These are phyloP conservation scores for Sciaenops ocellatus DNA, from an alignment of 2,797 vertebrate species.

Conservation along the genomic window DNA sequence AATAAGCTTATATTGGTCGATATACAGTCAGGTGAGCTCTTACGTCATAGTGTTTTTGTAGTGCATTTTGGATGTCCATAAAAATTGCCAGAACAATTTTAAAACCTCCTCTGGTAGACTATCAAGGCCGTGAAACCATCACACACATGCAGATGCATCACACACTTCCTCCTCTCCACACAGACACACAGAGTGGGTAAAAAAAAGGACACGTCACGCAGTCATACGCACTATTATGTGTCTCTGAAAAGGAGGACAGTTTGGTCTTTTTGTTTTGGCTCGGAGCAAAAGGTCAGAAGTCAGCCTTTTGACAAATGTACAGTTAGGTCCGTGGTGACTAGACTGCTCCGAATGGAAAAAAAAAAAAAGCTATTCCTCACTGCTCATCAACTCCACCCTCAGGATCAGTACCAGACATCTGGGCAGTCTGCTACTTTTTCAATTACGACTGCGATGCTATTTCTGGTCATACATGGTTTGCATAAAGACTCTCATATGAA, in stretches of 20 bases:
- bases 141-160: slow-evolving; percentile 1
- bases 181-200: background rate
- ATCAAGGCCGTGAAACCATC: background rate
- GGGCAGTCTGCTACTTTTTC: background rate
- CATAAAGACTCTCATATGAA: background rate
- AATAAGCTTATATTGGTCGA: background rate
- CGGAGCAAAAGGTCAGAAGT: slow-evolving; percentile 30
- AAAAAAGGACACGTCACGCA: background rate
- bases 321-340: slow-evolving; percentile 16
- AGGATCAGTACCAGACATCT: slow-evolving; percentile 15
- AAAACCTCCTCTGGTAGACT: background rate
- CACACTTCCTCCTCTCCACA: background rate
- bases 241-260: slow-evolving; percentile 16
- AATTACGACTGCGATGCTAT: background rate
- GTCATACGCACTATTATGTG: background rate
- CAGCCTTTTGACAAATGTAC: slow-evolving; percentile 44
- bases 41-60: background rate
- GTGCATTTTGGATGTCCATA: background rate
- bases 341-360: slow-evolving; percentile 3
- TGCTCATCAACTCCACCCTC: slow-evolving; percentile 2
- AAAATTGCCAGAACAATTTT: background rate
- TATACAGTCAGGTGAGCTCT: background rate
- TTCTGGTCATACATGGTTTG: background rate
- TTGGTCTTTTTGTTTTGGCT: slow-evolving; percentile 35
- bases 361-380: slow-evolving; percentile 3